Percentiles rank a stretch among this genome's conserved stretches.
Conservation (phyloP, 2,797 vertebrate species). For the Phoeniculus purpureus region DNA sequence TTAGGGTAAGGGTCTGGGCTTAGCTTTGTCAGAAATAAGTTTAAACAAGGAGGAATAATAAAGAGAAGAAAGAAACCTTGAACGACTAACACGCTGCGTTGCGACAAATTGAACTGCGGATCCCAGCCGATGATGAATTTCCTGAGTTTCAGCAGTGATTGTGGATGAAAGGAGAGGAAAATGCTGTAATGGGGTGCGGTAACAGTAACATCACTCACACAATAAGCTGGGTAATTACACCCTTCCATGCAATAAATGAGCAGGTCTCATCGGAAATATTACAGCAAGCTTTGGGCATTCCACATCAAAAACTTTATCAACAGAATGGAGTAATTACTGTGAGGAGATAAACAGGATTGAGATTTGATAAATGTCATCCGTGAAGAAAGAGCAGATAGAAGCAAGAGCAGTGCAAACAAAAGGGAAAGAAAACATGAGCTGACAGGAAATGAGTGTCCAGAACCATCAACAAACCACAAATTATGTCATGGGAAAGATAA, state of each 20-base stretch:
- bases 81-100: neutral
- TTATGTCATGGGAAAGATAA: neutral
- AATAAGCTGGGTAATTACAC: neutral
- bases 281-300: neutral
- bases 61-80: neutral
- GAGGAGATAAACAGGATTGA: neutral
- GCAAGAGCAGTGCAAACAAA: neutral
- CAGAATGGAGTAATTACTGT: neutral
- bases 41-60: neutral
- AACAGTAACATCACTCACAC: neutral
- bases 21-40: neutral
- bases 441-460: neutral
- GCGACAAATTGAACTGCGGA: neutral
- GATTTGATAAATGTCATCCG: neutral
- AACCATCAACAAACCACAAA: neutral
- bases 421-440: neutral
- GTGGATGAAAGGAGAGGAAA: neutral
- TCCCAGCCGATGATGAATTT: neutral
- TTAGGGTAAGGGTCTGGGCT: neutral
- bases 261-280: neutral
- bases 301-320: neutral
- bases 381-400: neutral
- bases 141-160: neutral
- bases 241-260: neutral
- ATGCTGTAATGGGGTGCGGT: neutral